These are phyloP conservation scores for Myotis daubentonii DNA, from an alignment of 2,797 vertebrate genomes.

Conservation along the genomic window DNA sequence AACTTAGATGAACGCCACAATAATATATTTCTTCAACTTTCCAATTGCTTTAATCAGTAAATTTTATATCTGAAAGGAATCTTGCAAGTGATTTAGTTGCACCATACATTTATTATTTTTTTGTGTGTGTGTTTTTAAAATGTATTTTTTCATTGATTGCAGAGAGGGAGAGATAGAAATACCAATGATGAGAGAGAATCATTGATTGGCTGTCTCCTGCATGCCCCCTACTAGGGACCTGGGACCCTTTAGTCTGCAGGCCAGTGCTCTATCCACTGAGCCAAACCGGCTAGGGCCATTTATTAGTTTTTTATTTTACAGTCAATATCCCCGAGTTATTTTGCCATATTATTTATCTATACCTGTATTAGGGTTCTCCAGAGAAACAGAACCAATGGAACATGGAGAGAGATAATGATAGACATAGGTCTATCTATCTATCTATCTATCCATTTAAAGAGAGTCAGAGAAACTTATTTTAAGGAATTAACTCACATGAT, in stretches of 20 bases:
- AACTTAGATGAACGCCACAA: neutral
- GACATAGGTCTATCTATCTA: neutral
- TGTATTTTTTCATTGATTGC: neutral
- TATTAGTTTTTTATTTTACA: no score
- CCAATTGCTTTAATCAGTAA: neutral
- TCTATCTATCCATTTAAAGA: neutral
- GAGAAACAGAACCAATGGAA: neutral
- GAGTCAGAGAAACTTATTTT: neutral
- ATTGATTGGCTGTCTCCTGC: no score
- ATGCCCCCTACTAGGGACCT: no score
- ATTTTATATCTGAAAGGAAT: slow-evolving; percentile 13
- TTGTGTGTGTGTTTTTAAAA: neutral
- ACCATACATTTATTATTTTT: neutral
- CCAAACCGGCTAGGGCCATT: no score
- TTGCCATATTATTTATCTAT: neutral
- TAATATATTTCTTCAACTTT: neutral
- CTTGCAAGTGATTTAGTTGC: neutral
- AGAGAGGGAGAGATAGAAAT: neutral
- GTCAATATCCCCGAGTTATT: neutral
- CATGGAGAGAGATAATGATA: neutral
- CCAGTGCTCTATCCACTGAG: no score
- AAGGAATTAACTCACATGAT: neutral
- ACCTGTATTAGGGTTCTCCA: neutral
- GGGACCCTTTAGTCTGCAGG: no score
- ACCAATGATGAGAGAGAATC: neutral